phyloP scores from a whole-genome alignment of 2,888 invertebrate genomes.

The Tholera decimalis region DNA sequence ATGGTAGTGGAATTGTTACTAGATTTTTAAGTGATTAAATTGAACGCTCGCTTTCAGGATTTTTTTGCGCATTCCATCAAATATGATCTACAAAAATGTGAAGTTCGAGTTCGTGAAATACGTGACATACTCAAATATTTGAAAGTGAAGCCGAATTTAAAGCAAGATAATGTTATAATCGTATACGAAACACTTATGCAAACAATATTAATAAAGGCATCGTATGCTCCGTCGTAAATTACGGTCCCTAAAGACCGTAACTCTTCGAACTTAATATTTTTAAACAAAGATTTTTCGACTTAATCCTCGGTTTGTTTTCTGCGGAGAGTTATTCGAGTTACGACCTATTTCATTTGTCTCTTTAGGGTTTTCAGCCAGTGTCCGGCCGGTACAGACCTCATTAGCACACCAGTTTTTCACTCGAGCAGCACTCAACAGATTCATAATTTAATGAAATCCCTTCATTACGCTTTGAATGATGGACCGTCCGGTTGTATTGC shows the following conservation, averaged over 20 bases:
- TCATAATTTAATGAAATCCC: constrained; percentile 58
- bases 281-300: constrained; percentile 43
- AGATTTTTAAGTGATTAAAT: constrained; percentile 52
- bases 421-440: constrained; percentile 48
- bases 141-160: constrained; percentile 20
- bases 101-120: constrained; percentile 1
- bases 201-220: constrained; percentile 53
- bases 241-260: constrained; percentile 23
- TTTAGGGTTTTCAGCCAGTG: constrained; percentile 49
- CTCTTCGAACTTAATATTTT: constrained; percentile 52
- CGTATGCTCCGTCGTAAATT: constrained; percentile 50
- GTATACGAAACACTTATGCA: constrained; percentile 43
- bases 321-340: constrained; percentile 42
- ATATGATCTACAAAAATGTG: constrained; percentile 12
- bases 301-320: constrained; percentile 50
- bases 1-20: constrained; percentile 51
- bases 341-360: constrained; percentile 59
- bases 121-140: constrained; percentile 13
- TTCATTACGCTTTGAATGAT: constrained; percentile 49
- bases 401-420: constrained; percentile 58
- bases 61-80: constrained; percentile 21
- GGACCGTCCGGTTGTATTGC: constrained; percentile 29
- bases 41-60: constrained; percentile 10
- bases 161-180: constrained; percentile 34
- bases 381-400: constrained; percentile 45